Base-by-base conservation (phyloP, 2,888 invertebrate genomes). In the Lingula anatina region DNA sequence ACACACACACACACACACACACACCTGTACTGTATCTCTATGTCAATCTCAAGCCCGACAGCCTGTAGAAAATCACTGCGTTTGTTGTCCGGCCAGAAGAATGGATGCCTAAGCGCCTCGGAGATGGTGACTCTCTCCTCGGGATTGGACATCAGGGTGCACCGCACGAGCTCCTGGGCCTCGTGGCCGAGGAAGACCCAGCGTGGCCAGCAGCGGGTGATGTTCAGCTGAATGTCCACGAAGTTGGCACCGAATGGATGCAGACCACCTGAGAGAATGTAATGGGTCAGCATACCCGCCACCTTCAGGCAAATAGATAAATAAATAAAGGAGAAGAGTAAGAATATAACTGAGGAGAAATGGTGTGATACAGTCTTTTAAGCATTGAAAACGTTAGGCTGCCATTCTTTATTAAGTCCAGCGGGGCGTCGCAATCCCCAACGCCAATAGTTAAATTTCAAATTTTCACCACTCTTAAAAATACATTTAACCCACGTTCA, bases 211-310 rank as follows among this genome's bases (percentile, higher is more conserved):
- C 48, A 41, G 1, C 25, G 12, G 15, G 35, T 27, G 25, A 54
- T 43, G 43, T 44, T 45, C 25, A 37, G 25, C 43, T 52, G 46
- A 9, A 39, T 38, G n/a, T 38, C 44, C 7, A 28, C 21, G 2
- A 46, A 18, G 40, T 38, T 45, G 27, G 45, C 39, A 3, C 54
- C 54, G 42, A 31, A 54, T n/a, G 46, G 51, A 24, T 54, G 54
- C 38, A 35, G 23, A 7, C 54, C 54, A n/a, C 54, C 54, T 2
- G 54, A 49, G 25, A 54, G 25, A 5, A 53, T 44, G 38, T 53
- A 54, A 47, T 53, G 45, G 18, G 47, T 27, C 21, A 54, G 37
- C 54, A 54, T 49, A 20, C 49, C 54, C n/a, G 54, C 51, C 12
- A 54, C 54, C 49, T 50, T n/a, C n/a, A n/a, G n/a, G n/a, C n/a